A percentile compares a stretch with the other conserved stretches of the same genome.
phyloP scores from a whole-genome alignment of 2,888 invertebrate species.

The Plagodis pulveraria region DNA sequence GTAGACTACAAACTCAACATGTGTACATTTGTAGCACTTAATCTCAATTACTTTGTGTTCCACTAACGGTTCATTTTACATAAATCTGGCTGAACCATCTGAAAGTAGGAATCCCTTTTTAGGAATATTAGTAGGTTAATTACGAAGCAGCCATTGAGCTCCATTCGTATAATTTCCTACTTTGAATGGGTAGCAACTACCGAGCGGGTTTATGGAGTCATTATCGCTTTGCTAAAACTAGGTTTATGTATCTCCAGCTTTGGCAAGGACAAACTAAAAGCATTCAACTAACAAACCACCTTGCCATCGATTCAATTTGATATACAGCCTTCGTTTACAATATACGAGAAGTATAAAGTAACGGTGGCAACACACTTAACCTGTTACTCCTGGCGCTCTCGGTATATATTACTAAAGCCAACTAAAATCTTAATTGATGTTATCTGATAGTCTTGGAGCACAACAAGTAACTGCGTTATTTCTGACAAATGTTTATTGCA shows the following conservation, averaged over 20 bases:
- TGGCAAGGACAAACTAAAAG: slow-evolving; percentile 12
- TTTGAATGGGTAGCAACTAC: slow-evolving; percentile 17
- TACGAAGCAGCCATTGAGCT: slow-evolving; percentile 19
- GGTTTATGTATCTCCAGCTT: slow-evolving; percentile 8
- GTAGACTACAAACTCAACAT: slow-evolving; percentile 21
- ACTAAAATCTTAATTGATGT: slow-evolving; percentile 50
- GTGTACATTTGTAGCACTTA: slow-evolving; percentile 34
- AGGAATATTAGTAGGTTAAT: slow-evolving; percentile 32
- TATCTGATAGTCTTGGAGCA: slow-evolving; percentile 37
- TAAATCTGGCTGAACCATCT: slow-evolving; percentile 3
- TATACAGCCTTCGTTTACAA: not conserved
- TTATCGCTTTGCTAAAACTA: slow-evolving; percentile 10
- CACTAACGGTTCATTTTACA: slow-evolving; percentile 25
- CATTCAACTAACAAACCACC: slow-evolving; percentile 4
- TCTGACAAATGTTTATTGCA: slow-evolving; percentile 11
- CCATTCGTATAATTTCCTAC: slow-evolving; percentile 26
- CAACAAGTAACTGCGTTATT: slow-evolving; percentile 1
- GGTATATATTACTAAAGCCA: slow-evolving; percentile 46
- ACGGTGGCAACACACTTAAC: slow-evolving; percentile 6
- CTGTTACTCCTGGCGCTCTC: slow-evolving; percentile 26
- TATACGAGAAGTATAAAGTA: slow-evolving; percentile 5
- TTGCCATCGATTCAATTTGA: not conserved
- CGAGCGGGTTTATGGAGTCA: slow-evolving; percentile 27
- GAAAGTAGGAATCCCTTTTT: slow-evolving; percentile 25
- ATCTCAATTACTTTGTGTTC: slow-evolving; percentile 28